These are phyloP conservation scores for Tetramorium parvispinum DNA, from an alignment of 1,140 invertebrate genomes.

Conservation along the genomic window DNA sequence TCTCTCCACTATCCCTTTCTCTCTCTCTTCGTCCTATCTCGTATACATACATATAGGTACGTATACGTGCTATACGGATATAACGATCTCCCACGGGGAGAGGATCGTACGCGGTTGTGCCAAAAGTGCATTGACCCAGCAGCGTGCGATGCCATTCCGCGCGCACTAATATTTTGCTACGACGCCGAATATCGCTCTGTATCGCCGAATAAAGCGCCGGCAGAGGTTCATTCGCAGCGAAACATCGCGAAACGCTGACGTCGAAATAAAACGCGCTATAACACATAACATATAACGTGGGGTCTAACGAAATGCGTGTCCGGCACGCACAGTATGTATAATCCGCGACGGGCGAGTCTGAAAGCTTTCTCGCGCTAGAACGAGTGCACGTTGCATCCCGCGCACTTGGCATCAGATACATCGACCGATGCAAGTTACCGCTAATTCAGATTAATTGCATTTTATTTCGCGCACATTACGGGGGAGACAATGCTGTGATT, in stretches of 20 bases:
- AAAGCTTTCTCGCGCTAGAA: slow-evolving; percentile 20
- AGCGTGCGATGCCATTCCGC: slow-evolving; percentile 51
- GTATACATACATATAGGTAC: background rate
- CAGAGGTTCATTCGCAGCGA: slow-evolving; percentile 30
- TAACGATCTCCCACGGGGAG: slow-evolving; percentile 54
- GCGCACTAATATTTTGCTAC: slow-evolving; percentile 63
- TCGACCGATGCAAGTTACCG: background rate
- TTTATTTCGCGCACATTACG: slow-evolving; percentile 16
- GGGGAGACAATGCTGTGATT: background rate
- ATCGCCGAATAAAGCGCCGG: slow-evolving; percentile 39
- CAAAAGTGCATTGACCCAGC: slow-evolving; percentile 71
- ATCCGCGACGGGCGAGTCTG: background rate
- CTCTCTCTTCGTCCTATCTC: background rate
- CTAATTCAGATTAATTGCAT: slow-evolving; percentile 23
- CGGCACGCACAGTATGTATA: background rate
- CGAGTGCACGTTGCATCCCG: background rate
- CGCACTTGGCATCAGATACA: background rate
- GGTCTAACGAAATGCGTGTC: background rate
- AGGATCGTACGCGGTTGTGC: slow-evolving; percentile 49
- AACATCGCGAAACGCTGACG: slow-evolving; percentile 34
- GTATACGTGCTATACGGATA: slow-evolving; percentile 22
- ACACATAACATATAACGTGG: background rate
- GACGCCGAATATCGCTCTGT: slow-evolving; percentile 17
- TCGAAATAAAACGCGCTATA: slow-evolving; percentile 29
- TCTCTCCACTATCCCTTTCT: background rate